phyloP scores from a whole-genome alignment of 2,888 invertebrate species.

The Cheiracanthium punctorium region DNA sequence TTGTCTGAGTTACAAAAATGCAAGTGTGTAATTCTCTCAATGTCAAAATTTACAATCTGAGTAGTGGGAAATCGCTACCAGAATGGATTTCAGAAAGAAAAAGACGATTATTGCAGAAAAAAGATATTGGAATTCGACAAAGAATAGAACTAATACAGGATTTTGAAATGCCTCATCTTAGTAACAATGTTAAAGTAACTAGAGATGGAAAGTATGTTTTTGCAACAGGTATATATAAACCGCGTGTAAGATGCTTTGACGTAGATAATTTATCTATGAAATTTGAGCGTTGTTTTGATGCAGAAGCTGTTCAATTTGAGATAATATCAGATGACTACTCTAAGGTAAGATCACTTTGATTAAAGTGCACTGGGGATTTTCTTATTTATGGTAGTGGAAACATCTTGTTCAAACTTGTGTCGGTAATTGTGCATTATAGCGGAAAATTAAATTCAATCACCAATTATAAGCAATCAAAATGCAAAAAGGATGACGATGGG shows the following conservation, averaged over 20 bases:
- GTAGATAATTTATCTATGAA: slow-evolving; percentile 96
- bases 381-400: no score
- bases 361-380: no score
- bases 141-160: slow-evolving; percentile 98
- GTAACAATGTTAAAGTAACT: slow-evolving; percentile 88
- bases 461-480: no score
- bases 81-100: slow-evolving; percentile 95
- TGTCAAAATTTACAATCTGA: slow-evolving; percentile 97
- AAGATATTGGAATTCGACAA: slow-evolving; percentile 91
- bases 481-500: no score
- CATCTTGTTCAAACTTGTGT: no score
- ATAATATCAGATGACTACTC: slow-evolving; percentile 96
- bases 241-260: slow-evolving; percentile 96
- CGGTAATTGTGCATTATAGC: no score
- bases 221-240: slow-evolving; percentile 94
- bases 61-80: slow-evolving; percentile 96
- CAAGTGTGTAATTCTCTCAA: slow-evolving; percentile 95
- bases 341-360: slow-evolving; percentile 81
- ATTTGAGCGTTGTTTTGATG: slow-evolving; percentile 97
- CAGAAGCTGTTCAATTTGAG: slow-evolving; percentile 95
- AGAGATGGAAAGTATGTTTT: slow-evolving; percentile 94
- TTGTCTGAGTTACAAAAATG: slow-evolving; percentile 80
- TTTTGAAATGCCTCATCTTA: slow-evolving; percentile 98
- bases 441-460: no score
- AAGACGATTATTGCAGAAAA: slow-evolving; percentile 86